These are phyloP conservation scores for Tanypteryx hageni DNA, from an alignment of 2,888 invertebrate genomes.

Conservation along the genomic window DNA sequence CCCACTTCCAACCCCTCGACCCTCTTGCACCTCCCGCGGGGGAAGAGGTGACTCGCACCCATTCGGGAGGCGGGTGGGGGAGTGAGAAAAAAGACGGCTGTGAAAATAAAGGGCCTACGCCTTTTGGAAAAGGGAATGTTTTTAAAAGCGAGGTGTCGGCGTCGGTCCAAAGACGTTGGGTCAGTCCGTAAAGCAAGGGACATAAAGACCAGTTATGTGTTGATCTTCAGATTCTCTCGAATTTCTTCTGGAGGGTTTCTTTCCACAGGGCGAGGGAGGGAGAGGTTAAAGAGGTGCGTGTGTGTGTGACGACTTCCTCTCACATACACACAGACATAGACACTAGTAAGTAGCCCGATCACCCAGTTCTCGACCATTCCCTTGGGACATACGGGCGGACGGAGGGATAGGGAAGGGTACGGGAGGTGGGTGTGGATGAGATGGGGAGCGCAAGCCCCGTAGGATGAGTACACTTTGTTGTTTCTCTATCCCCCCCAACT, in stretches of 20 bases:
- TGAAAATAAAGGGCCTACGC: constrained; percentile 28
- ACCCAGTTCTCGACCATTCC: constrained; percentile 9
- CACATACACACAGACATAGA: background rate
- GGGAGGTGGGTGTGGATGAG: too few species aligned
- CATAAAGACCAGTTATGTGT: constrained; percentile 29
- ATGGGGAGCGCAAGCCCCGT: background rate
- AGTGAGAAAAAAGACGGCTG: constrained; percentile 40
- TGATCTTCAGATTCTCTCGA: constrained; percentile 10
- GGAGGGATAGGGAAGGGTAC: background rate
- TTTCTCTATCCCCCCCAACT: background rate
- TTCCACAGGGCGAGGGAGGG: background rate
- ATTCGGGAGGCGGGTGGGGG: background rate
- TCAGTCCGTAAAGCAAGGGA: background rate
- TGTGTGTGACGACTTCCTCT: background rate
- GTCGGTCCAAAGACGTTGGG: background rate
- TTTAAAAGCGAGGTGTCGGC: constrained; percentile 24
- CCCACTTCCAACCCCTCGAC: background rate
- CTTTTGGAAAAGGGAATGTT: background rate
- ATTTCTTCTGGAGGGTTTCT: background rate
- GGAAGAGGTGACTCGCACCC: background rate
- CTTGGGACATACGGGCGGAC: background rate
- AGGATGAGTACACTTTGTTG: background rate
- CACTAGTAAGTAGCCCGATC: background rate
- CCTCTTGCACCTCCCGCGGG: constrained; percentile 49
- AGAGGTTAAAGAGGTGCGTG: background rate